These are phyloP conservation scores for Cettia cetti DNA, from an alignment of 2,113 vertebrate genomes.

Conservation along the genomic window DNA sequence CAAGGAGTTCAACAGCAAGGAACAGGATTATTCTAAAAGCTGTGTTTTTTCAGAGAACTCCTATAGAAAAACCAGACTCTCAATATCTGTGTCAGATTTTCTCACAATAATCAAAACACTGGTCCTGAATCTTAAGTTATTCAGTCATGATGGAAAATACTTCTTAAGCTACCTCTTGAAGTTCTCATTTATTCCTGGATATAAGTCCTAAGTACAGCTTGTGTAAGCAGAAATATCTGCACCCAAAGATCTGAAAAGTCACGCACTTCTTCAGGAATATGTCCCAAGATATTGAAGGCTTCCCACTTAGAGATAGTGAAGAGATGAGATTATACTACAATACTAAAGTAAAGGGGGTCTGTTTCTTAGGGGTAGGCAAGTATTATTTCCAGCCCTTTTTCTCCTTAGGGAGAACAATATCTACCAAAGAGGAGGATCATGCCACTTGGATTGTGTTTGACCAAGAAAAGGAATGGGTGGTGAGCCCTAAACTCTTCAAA, in stretches of 20 bases:
- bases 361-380: not conserved
- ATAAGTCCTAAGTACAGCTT: not conserved
- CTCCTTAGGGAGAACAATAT: conserved; percentile 47
- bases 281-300: not conserved
- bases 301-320: not conserved
- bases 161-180: not conserved
- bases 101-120: not conserved
- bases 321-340: not conserved
- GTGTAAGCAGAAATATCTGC: not conserved
- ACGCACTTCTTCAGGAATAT: not conserved
- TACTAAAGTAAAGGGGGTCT: not conserved
- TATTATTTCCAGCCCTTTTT: not conserved
- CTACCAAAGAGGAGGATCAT: conserved; percentile 66
- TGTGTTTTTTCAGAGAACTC: not conserved
- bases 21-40: not conserved
- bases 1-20: not conserved
- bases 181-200: not conserved
- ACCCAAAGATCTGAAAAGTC: not conserved
- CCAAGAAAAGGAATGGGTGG: conserved; percentile 67
- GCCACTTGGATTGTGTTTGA: conserved; percentile 53
- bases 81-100: not conserved
- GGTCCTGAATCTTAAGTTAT: not conserved
- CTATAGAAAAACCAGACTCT: not conserved
- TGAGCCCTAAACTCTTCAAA: conserved; percentile 44
- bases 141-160: not conserved